phyloP scores from a whole-genome alignment of 1,140 invertebrate genomes.

The Trypoxylus dichotomus region DNA sequence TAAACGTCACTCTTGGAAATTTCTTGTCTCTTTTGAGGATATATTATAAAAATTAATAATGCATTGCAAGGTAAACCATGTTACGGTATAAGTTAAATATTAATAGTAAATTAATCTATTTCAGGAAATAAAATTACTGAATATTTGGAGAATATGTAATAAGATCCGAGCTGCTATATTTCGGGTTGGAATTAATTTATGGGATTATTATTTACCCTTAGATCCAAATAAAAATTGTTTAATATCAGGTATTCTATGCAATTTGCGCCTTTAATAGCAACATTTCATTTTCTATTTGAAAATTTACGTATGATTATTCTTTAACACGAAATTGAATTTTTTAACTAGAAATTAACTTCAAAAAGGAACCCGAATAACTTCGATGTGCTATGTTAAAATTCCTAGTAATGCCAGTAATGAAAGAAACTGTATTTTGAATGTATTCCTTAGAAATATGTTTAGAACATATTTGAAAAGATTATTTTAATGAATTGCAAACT shows the following conservation, averaged over 20 bases:
- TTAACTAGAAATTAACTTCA: too few relatives aligned
- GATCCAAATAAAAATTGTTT: conserved; percentile 66
- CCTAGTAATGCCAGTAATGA: too few relatives aligned
- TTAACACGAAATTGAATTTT: too few relatives aligned
- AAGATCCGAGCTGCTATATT: conserved; percentile 72
- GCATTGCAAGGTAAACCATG: conserved; percentile 30
- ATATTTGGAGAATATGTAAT: conserved; percentile 73
- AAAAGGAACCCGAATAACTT: too few relatives aligned
- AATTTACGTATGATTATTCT: too few relatives aligned
- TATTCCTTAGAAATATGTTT: too few relatives aligned
- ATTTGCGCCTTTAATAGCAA: too few relatives aligned
- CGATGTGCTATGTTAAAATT: too few relatives aligned
- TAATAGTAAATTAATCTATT: conserved; percentile 26
- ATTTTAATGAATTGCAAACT: too few relatives aligned
- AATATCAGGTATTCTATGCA: conserved; percentile 62
- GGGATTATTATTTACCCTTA: conserved; percentile 66
- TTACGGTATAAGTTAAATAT: background rate
- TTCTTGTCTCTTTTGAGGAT: conserved; percentile 22
- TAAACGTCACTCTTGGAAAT: conserved; percentile 22
- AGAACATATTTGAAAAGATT: too few relatives aligned
- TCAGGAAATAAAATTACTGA: conserved; percentile 52
- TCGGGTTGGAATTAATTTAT: conserved; percentile 67
- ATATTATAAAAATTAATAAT: conserved; percentile 32
- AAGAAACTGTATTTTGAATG: too few relatives aligned
- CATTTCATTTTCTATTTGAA: too few relatives aligned